These are phyloP conservation scores for Otolemur crassicaudatus DNA, from an alignment of 2,797 vertebrate species.

Conservation along the genomic window DNA sequence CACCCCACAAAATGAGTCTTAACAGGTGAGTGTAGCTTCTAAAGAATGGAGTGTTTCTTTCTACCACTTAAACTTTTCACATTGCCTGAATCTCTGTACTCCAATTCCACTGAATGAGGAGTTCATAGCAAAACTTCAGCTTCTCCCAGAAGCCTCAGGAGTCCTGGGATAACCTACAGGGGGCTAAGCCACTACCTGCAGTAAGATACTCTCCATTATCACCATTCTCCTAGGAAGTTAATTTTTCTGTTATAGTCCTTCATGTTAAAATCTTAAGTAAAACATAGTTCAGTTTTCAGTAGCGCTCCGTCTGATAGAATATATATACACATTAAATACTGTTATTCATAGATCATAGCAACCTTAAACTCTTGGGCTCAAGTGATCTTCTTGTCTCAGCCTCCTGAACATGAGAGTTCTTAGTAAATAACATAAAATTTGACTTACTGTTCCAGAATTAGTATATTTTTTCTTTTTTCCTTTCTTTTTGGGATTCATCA, in stretches of 20 bases:
- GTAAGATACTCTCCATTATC: not conserved
- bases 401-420: not conserved
- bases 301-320: not conserved
- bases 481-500: slow-evolving; percentile 98
- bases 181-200: not conserved
- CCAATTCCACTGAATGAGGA: not conserved
- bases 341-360: not conserved
- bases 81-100: not conserved
- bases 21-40: not conserved
- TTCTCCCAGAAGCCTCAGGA: not conserved
- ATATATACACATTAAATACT: not conserved
- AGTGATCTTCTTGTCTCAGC: too few relatives aligned
- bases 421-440: slow-evolving; percentile 55
- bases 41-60: not conserved
- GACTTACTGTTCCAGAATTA: slow-evolving; percentile 98
- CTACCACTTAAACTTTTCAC: not conserved
- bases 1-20: not conserved
- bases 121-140: not conserved
- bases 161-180: not conserved
- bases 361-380: too few relatives aligned
- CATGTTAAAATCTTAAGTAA: slow-evolving; percentile 5
- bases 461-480: slow-evolving; percentile 98
- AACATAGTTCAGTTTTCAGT: not conserved
- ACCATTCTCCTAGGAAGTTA: not conserved
- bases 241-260: not conserved